Conservation (phyloP, 2,888 invertebrate genomes). For the Calephelis perditalis region DNA sequence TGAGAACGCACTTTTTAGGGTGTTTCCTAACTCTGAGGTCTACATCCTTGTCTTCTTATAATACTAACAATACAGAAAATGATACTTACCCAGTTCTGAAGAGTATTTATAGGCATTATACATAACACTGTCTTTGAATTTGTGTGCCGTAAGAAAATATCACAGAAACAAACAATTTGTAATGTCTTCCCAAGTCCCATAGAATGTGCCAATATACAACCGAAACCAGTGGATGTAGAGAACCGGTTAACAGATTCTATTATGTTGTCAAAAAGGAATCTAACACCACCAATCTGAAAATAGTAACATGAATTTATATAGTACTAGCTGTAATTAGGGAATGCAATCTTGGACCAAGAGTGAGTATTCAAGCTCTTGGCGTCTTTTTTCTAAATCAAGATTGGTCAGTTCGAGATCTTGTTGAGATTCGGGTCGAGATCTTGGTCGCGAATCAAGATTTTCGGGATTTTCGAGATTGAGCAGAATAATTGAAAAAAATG, state of each 20-base stretch:
- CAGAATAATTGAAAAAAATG: too few relatives aligned
- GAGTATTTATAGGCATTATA: conserved; percentile 98
- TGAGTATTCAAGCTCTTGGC: too few relatives aligned
- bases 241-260: conserved; percentile 95
- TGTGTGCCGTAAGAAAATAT: conserved; percentile 95
- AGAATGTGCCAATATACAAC: conserved; percentile 98
- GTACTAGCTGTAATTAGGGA: too few relatives aligned
- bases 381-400: too few relatives aligned
- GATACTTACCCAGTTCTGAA: conserved; percentile 93
- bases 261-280: conserved; percentile 97
- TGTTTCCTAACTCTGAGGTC: too few relatives aligned
- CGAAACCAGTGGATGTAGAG: conserved; percentile 93
- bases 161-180: conserved; percentile 96
- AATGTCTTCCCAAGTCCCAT: conserved; percentile 99
- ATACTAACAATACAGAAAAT: conserved; percentile 3
- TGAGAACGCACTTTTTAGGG: too few relatives aligned
- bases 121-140: conserved; percentile 92
- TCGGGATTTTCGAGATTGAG: too few relatives aligned
- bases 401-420: too few relatives aligned
- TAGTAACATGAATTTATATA: not conserved
- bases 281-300: conserved; percentile 90
- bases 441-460: too few relatives aligned
- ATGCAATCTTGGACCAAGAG: too few relatives aligned
- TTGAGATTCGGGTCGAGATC: too few relatives aligned
- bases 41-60: too few relatives aligned